Evolutionary conservation across 53 echinoderm and acorn worm genomes (phyloP), one percentile per base, ranked within the genome.

Genomic region (Astropecten irregularis): DNA sequence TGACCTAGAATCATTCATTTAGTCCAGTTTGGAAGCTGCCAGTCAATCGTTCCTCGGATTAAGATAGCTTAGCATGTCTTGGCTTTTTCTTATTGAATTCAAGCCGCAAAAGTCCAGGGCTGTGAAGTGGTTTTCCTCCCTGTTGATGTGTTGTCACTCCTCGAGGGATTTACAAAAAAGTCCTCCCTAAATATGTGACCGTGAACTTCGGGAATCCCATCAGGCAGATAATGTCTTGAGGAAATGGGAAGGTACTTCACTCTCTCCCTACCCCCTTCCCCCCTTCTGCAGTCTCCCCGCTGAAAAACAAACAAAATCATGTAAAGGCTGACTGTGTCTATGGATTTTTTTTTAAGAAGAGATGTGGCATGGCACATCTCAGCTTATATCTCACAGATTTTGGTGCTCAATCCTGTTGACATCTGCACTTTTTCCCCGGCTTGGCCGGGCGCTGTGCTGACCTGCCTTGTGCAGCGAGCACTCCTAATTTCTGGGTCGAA

Each of bases 121-220:
- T 23, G 23, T 22, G 23, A 56, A 22, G 56, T 56, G 56, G 23
- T 3, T 11, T 56, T 56, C 51, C 27, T 0, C 50, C n/a, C n/a
- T n/a, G n/a, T 70, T 46, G 49, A 48, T 34, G 31, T 50, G 52
- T 32, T 9, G 71, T 71, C 71, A 71, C 32, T 29, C 71, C 35
- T 53, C 50, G 3, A 19, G 49, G 33, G 52, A 71, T 51, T 71
- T 71, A n/a, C n/a, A n/a, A n/a, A n/a, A 32, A 53, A 51, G 50
- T 71, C 71, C 30, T 23, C 49, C 25, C 11, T 69, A 58, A 11
- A 42, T 42, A 42, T 11, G 42, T 54, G 19, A 2, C 54, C 54
- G 25, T 54, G 54, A 54, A 54, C 54, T 54, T 22, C 54, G 31
- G n/a, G n/a, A n/a, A n/a, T n/a, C n/a, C n/a, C n/a, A n/a, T n/a